phyloP scores from a whole-genome alignment of 2,888 invertebrate genomes.

The Meteorus cinctellus region DNA sequence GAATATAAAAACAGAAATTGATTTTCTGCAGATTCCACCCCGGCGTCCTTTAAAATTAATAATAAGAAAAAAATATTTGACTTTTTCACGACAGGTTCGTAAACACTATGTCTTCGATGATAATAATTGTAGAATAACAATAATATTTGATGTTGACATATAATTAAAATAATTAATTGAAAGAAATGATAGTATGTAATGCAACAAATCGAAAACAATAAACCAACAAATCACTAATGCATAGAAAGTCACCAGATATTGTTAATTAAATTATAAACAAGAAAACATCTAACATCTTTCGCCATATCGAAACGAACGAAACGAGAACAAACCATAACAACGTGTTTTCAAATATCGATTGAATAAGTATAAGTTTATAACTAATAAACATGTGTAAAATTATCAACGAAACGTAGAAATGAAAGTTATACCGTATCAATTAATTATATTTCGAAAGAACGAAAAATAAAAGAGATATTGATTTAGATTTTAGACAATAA shows the following conservation, averaged over 20 bases:
- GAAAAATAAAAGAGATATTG: not conserved
- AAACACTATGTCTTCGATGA: conserved; percentile 12
- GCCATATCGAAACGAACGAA: not conserved
- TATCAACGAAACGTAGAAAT: conserved; percentile 6
- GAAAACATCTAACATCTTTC: not conserved
- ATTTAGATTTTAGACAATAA: not conserved
- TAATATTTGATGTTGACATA: conserved; percentile 7
- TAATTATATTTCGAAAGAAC: not conserved
- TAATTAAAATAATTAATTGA: not conserved
- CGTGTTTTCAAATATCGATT: not conserved
- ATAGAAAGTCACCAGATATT: not conserved
- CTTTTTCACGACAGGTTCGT: conserved; percentile 21
- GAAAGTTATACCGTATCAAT: not conserved
- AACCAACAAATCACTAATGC: not conserved
- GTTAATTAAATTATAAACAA: not conserved
- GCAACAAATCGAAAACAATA: not conserved
- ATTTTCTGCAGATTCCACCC: too few relatives aligned
- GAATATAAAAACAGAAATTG: too few relatives aligned
- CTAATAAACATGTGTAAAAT: not conserved
- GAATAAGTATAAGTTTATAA: not conserved
- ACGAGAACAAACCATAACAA: not conserved
- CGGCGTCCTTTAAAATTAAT: not conserved
- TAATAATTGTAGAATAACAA: conserved; percentile 1
- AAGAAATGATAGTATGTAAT: not conserved
- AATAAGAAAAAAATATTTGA: not conserved